phyloP scores from a whole-genome alignment of 1,140 invertebrate species.

The Sinella curviseta region DNA sequence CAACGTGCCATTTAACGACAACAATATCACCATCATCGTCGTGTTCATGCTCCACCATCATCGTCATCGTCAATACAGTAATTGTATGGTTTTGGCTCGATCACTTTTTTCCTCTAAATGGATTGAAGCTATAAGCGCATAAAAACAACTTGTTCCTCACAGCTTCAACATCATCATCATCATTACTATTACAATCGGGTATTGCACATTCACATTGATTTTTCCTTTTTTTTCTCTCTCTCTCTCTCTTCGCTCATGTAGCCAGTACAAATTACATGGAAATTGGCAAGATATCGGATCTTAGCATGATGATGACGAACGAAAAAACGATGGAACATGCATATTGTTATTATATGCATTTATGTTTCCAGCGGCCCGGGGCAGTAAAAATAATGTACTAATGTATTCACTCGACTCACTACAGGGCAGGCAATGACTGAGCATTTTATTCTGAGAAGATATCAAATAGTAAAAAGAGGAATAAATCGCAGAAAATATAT shows the following conservation, averaged over 20 bases:
- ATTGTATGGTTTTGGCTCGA: not conserved
- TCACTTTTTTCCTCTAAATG: not conserved
- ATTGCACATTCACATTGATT: not conserved
- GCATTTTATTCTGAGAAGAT: not conserved
- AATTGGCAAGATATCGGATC: constrained; percentile 8
- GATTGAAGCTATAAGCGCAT: not conserved
- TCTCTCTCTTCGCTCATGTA: not conserved
- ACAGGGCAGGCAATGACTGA: not conserved
- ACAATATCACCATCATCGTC: constrained; percentile 17
- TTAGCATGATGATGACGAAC: not conserved
- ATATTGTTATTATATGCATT: not conserved
- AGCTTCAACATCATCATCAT: not conserved
- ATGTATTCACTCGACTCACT: not conserved
- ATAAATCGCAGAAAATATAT: not conserved
- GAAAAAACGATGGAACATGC: not conserved
- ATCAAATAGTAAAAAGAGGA: not conserved
- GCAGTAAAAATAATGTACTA: not conserved
- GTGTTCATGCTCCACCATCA: not conserved
- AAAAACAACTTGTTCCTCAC: not conserved
- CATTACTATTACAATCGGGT: not conserved
- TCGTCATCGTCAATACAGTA: not conserved
- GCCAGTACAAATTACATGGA: constrained; percentile 11
- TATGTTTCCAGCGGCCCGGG: not conserved
- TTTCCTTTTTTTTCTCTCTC: not conserved
- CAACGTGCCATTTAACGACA: constrained; percentile 25